These are phyloP conservation scores for Apodemus agrarius DNA, from an alignment of 2,797 vertebrate species.

Conservation along the genomic window DNA sequence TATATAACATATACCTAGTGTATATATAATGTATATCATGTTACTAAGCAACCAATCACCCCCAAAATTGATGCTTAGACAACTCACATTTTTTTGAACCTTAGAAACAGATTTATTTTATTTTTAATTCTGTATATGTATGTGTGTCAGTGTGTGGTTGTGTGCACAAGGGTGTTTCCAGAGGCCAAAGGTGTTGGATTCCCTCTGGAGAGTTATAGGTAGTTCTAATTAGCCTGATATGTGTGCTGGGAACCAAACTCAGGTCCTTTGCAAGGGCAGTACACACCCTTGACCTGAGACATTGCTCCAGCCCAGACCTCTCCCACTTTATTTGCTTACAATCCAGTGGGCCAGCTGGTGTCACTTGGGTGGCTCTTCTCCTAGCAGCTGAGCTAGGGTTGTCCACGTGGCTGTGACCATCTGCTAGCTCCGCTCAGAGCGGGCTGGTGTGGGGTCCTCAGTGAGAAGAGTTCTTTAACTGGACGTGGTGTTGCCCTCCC, in stretches of 20 bases:
- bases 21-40: background rate
- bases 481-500: background rate
- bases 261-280: background rate
- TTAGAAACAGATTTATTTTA: background rate
- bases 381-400: background rate
- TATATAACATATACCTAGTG: background rate
- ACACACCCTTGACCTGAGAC: background rate
- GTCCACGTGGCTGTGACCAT: background rate
- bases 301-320: background rate
- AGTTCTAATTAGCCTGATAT: background rate
- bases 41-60: background rate
- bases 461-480: background rate
- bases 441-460: background rate
- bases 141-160: background rate
- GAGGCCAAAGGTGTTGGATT: background rate
- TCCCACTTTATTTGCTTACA: background rate
- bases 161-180: background rate
- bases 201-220: background rate
- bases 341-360: background rate
- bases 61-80: background rate
- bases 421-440: background rate
- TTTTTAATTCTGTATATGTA: background rate
- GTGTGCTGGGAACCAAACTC: background rate
- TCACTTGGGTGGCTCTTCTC: background rate
- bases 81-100: background rate